Evolutionary conservation across 2,113 vertebrate genomes (phyloP).

Genomic region (Cephalopterus ornatus): DNA sequence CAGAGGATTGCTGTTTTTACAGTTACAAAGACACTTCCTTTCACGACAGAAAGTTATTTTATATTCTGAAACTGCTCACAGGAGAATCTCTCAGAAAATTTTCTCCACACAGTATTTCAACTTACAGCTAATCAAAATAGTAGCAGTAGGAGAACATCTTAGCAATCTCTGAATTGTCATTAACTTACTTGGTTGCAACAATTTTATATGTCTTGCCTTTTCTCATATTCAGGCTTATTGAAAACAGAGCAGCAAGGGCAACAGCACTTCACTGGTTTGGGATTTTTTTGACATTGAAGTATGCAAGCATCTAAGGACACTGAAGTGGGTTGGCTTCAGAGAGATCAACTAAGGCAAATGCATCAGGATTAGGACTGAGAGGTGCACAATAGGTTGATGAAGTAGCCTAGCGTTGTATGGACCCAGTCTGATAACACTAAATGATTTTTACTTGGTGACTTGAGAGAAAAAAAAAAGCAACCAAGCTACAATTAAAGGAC

Average conservation of each 20-base stretch:
- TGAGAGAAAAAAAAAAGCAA: not conserved
- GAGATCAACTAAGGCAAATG: constrained; percentile 47
- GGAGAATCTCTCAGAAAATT: not conserved
- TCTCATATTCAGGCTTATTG: not conserved
- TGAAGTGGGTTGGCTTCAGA: constrained; percentile 17
- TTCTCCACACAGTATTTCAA: not conserved
- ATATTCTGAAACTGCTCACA: not conserved
- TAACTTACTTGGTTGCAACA: not conserved
- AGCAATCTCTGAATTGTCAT: not conserved
- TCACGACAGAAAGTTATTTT: not conserved
- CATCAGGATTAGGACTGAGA: constrained; percentile 44
- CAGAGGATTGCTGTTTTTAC: not conserved
- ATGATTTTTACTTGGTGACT: not conserved
- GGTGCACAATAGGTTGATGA: constrained; percentile 2
- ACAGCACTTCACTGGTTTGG: not conserved
- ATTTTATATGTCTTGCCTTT: not conserved
- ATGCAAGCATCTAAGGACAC: constrained; percentile 56
- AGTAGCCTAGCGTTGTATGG: not conserved
- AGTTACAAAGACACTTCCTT: not conserved
- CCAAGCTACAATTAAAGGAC: not conserved
- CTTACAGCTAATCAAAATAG: not conserved
- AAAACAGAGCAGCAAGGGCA: constrained; percentile 3
- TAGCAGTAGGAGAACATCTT: not conserved
- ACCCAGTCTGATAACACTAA: not conserved
- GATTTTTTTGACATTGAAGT: not conserved